Percentiles rank a stretch among this genome's conserved stretches.
phyloP scores from a whole-genome alignment of 2,797 vertebrate species.

The Somateria mollissima region DNA sequence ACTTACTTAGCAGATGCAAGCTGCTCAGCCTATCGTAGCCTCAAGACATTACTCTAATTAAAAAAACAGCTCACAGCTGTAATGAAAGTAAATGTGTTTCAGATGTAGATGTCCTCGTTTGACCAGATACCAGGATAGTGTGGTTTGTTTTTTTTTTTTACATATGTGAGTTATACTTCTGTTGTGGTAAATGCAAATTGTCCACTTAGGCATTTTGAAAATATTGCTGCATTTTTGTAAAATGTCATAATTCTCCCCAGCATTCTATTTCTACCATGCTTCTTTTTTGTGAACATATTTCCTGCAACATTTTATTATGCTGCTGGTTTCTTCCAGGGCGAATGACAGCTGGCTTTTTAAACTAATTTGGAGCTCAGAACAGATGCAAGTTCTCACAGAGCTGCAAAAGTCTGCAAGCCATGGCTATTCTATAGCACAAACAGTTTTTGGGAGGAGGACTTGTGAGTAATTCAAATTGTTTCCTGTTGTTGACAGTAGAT shows the following conservation, averaged over 20 bases:
- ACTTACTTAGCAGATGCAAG: neutral
- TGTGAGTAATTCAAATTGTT: neutral
- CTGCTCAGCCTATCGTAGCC: neutral
- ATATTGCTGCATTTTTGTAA: neutral
- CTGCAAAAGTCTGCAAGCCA: neutral
- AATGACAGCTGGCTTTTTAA: neutral
- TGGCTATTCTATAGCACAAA: neutral
- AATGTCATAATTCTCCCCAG: neutral
- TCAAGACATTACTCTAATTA: neutral
- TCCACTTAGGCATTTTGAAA: neutral
- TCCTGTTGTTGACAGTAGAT: neutral
- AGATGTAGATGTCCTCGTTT: neutral
- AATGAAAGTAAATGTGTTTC: neutral
- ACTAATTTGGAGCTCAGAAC: neutral
- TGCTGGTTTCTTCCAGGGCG: neutral
- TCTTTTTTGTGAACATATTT: neutral
- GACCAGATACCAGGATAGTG: neutral
- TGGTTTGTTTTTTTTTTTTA: neutral
- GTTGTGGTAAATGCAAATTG: neutral
- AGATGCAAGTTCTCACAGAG: neutral
- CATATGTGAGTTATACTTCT: neutral
- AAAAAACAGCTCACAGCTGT: neutral
- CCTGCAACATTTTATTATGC: neutral
- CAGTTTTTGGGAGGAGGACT: neutral
- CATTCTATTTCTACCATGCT: neutral